A percentile compares a stretch with the other conserved stretches of the same genome.
These are phyloP conservation scores for Spheniscus humboldti DNA, from an alignment of 2,797 vertebrate species.

Conservation along the genomic window DNA sequence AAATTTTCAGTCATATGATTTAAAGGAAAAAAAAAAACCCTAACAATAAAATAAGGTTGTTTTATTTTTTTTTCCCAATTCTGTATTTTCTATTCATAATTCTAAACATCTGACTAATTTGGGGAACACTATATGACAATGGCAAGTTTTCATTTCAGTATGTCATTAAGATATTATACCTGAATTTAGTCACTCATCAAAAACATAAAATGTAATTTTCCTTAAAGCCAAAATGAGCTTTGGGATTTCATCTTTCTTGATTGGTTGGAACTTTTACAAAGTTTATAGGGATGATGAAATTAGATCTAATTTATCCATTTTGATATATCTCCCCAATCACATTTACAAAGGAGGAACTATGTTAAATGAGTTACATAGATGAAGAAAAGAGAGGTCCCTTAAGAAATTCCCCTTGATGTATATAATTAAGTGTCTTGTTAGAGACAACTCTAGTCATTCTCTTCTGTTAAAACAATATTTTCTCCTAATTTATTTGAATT, in stretches of 20 bases:
- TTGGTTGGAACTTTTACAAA: slow-evolving; percentile 32
- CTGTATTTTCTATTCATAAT: not conserved
- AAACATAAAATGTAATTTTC: not conserved
- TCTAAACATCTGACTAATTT: not conserved
- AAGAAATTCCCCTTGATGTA: slow-evolving; percentile 62
- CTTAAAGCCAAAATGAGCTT: not conserved
- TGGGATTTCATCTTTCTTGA: not conserved
- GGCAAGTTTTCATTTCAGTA: not conserved
- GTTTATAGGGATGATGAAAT: slow-evolving; percentile 28
- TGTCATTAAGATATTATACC: not conserved
- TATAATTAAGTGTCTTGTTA: slow-evolving; percentile 68
- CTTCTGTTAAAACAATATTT: slow-evolving; percentile 55
- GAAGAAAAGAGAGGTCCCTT: slow-evolving; percentile 43
- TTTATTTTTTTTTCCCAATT: not conserved
- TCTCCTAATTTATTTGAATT: slow-evolving; percentile 58
- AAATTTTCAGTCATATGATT: not conserved
- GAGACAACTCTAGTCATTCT: slow-evolving; percentile 43
- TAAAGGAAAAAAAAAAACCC: not conserved
- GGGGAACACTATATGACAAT: not conserved
- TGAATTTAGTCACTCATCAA: not conserved
- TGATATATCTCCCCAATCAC: slow-evolving; percentile 28
- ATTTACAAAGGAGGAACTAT: slow-evolving; percentile 42
- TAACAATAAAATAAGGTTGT: not conserved
- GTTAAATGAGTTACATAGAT: slow-evolving; percentile 44
- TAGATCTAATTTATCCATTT: slow-evolving; percentile 52